Evolutionary conservation across 53 echinoderm and acorn worm species (phyloP), one percentile per base, ranked within the genome.

Genomic region (Stichopus horrens): DNA sequence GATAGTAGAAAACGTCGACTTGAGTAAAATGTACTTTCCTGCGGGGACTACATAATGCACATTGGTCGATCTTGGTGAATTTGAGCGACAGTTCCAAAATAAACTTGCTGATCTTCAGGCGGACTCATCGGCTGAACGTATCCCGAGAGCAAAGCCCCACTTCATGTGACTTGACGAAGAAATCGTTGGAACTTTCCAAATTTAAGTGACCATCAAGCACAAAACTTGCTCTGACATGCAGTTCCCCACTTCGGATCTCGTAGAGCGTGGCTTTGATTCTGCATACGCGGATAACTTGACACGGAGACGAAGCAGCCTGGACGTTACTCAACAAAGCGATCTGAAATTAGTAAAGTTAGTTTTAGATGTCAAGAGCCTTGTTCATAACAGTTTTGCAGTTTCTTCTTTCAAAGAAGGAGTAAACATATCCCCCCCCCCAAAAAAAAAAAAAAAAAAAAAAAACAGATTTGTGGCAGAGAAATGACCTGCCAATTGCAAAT

Each of bases 41-140:
- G 68, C 13, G 1, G 1, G 68, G 68, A 1, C n/a, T 67, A 3
- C 68, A 14, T 3, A 67, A 67, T 67, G 3, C n/a, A 67, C 1
- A 67, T 67, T 67, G 68, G 68, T 67, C 68, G n/a, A 67, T 67
- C 68, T 67, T n/a, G 68, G 68, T 67, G 68, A 67, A 14, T 1
- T 67, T 67, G 68, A 67, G 68, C 13, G n/a, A 67, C 68, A 67
- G 68, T 67, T 67, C 68, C 68, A 67, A 67, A 3, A 67, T 67
- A 3, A 67, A 67, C 3, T 67, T n/a, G n/a, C 68, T 14, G 68
- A 67, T 67, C 68, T 3, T 67, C 1, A 67, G 68, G n/a, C 1
- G 13, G 68, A 67, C 68, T 67, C 68, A 67, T 67, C 68, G 68
- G 68, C 68, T 67, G 68, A 67, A 67, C 68, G 1, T 3, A 67